Evolutionary conservation across 2,113 vertebrate genomes (phyloP).

Genomic region (Gobius niger): DNA sequence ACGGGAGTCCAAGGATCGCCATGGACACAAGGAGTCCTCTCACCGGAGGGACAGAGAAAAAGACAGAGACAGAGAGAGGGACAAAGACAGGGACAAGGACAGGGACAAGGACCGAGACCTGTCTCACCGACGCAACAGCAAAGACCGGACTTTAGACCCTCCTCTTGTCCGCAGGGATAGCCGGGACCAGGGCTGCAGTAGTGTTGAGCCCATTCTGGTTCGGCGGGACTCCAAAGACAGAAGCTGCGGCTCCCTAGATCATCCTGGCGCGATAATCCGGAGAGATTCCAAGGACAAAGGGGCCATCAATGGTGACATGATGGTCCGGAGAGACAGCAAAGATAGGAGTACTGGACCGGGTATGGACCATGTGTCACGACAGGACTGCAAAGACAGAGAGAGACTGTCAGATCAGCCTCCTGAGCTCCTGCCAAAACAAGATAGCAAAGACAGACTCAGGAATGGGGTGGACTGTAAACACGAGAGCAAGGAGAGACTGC

Average conservation of each 20-base stretch:
- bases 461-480: slow-evolving; percentile 61
- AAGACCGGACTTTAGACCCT: slow-evolving; percentile 64
- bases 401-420: slow-evolving; percentile 62
- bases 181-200: slow-evolving; percentile 66
- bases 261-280: slow-evolving; percentile 51
- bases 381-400: slow-evolving; percentile 69
- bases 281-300: slow-evolving; percentile 73
- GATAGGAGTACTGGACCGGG: slow-evolving; percentile 57
- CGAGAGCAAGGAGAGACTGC: slow-evolving; percentile 64
- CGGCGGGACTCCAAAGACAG: slow-evolving; percentile 67
- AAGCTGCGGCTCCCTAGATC: slow-evolving; percentile 47
- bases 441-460: slow-evolving; percentile 66
- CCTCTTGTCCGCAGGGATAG: slow-evolving; percentile 62
- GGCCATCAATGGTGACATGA: slow-evolving; percentile 69
- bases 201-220: slow-evolving; percentile 50
- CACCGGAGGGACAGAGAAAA: slow-evolving; percentile 58
- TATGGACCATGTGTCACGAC: slow-evolving; percentile 57
- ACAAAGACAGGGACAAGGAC: slow-evolving; percentile 43
- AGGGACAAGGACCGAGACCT: slow-evolving; percentile 62
- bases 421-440: slow-evolving; percentile 65
- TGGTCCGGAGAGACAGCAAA: slow-evolving; percentile 70
- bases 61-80: slow-evolving; percentile 32
- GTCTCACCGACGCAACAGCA: slow-evolving; percentile 65
- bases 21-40: slow-evolving; percentile 67
- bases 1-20: slow-evolving; percentile 74